Evolutionary conservation across 2,113 vertebrate species (phyloP).

Genomic region (Gila orcuttii): DNA sequence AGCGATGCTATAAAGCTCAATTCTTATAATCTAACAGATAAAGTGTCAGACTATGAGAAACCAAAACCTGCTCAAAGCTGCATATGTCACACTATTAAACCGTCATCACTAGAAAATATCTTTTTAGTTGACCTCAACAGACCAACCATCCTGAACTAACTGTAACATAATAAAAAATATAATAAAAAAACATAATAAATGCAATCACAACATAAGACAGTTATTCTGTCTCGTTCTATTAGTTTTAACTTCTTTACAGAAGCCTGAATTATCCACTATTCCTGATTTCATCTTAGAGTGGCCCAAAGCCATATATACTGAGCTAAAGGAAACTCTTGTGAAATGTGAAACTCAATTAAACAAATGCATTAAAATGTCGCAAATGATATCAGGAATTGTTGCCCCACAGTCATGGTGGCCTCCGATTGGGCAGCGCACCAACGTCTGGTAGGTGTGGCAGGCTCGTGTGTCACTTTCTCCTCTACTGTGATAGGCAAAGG

Average conservation of each 20-base stretch:
- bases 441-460: constrained; percentile 6
- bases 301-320: not conserved
- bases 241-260: not conserved
- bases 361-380: not conserved
- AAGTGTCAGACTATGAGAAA: not conserved
- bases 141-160: not conserved
- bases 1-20: not conserved
- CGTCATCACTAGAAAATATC: not conserved
- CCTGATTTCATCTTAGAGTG: not conserved
- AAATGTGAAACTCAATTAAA: constrained; percentile 6
- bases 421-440: not conserved
- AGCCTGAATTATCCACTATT: not conserved
- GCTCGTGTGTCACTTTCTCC: constrained; percentile 30
- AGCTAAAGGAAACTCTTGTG: not conserved
- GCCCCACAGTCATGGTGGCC: not conserved
- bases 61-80: not conserved
- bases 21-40: not conserved
- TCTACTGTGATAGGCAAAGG: not conserved
- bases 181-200: not conserved
- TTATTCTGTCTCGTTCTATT: not conserved
- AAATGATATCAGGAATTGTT: not conserved
- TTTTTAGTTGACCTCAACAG: not conserved
- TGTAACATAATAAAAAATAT: not conserved
- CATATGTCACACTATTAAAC: not conserved
- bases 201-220: not conserved